These are phyloP conservation scores for Sylvia borin DNA, from an alignment of 2,797 vertebrate species.

Conservation along the genomic window DNA sequence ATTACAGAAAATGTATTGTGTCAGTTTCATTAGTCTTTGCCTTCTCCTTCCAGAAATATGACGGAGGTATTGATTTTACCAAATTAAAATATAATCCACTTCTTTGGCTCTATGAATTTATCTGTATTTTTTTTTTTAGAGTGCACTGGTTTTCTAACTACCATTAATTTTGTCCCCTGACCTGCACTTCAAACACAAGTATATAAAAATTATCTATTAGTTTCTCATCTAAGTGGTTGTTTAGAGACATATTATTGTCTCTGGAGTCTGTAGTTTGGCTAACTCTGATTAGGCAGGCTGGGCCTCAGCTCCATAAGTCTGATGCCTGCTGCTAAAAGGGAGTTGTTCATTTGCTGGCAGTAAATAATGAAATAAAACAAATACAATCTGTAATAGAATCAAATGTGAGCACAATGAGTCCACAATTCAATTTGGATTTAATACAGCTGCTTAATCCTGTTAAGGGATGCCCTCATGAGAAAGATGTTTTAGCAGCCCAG, in stretches of 20 bases:
- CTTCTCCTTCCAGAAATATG: slow-evolving; percentile 51
- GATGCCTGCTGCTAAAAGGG: neutral
- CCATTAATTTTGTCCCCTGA: slow-evolving; percentile 5
- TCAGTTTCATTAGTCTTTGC: slow-evolving; percentile 39
- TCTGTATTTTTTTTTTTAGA: neutral
- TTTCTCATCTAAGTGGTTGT: neutral
- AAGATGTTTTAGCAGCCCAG: neutral
- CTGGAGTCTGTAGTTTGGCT: neutral
- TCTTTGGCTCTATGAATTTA: neutral
- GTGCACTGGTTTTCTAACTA: slow-evolving; percentile 4
- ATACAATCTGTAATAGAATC: slow-evolving; percentile 55
- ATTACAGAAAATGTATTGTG: slow-evolving; percentile 28
- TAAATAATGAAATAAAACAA: slow-evolving; percentile 57
- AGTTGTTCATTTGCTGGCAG: slow-evolving; percentile 31
- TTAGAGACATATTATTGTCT: neutral
- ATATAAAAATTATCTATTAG: neutral
- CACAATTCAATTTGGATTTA: slow-evolving; percentile 60
- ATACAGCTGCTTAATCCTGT: slow-evolving; percentile 43
- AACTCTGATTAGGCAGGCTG: neutral
- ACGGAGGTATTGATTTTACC: slow-evolving; percentile 34
- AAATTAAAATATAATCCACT: slow-evolving; percentile 56
- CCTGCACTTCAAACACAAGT: slow-evolving; percentile 10
- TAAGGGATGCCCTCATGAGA: slow-evolving; percentile 47
- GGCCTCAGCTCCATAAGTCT: neutral
- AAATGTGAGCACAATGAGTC: slow-evolving; percentile 30